Evolutionary conservation across 2,888 invertebrate genomes (phyloP).

Genomic region (Argyresthia goedartella): DNA sequence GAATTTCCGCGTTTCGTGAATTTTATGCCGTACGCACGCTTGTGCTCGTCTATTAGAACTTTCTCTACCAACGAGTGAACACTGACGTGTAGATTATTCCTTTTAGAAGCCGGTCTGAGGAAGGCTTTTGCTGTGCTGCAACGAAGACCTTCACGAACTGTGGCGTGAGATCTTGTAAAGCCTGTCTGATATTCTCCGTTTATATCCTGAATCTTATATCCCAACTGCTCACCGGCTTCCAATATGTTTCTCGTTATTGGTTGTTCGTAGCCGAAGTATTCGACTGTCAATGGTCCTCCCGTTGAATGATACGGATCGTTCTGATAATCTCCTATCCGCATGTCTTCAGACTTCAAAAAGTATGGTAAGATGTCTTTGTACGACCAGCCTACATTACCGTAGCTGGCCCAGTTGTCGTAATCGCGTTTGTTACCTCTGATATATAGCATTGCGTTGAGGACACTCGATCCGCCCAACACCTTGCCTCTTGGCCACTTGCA

Average conservation of each 20-base stretch:
- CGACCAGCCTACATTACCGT: constrained; percentile 85
- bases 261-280: constrained; percentile 78
- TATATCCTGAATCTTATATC: constrained; percentile 78
- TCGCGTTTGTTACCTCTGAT: constrained; percentile 86
- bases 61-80: constrained; percentile 77
- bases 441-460: constrained; percentile 92
- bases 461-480: constrained; percentile 84
- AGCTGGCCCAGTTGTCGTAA: constrained; percentile 85
- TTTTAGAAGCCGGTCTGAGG: constrained; percentile 74
- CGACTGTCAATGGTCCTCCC: constrained; percentile 81
- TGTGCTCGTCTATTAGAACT: constrained; percentile 73
- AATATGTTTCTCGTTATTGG: constrained; percentile 79
- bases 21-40: constrained; percentile 75
- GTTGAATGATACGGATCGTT: constrained; percentile 76
- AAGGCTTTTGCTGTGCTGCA: constrained; percentile 90
- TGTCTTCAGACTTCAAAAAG: constrained; percentile 85
- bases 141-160: constrained; percentile 81
- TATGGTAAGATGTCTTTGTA: constrained; percentile 81
- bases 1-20: constrained; percentile 72
- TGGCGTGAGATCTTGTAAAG: constrained; percentile 82
- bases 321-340: constrained; percentile 72
- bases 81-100: constrained; percentile 81
- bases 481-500: constrained; percentile 87
- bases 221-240: constrained; percentile 76
- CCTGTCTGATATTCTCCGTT: constrained; percentile 87